These are phyloP conservation scores for Zaprionus bogoriensis DNA, from an alignment of 2,888 invertebrate genomes.

Conservation along the genomic window DNA sequence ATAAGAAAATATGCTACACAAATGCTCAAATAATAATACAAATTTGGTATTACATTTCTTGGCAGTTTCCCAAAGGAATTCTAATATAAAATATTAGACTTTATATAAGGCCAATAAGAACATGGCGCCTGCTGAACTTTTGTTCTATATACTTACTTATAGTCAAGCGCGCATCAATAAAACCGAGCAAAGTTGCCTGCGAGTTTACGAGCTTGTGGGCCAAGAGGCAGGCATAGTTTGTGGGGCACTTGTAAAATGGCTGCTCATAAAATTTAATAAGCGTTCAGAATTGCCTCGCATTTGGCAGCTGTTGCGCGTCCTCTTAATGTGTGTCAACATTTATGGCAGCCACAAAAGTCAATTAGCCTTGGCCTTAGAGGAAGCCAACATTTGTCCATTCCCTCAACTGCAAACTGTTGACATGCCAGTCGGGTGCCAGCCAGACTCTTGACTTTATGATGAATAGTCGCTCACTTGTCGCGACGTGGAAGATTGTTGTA, in stretches of 20 bases:
- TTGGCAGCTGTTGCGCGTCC: constrained; percentile 44
- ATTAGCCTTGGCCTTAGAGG: constrained; percentile 42
- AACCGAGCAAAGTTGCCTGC: neutral
- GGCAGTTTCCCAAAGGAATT: too few species aligned
- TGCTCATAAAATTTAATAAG: constrained; percentile 53
- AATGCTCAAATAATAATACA: too few species aligned
- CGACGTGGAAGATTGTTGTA: too few species aligned
- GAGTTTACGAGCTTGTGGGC: constrained; percentile 16
- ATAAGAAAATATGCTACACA: too few species aligned
- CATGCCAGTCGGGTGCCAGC: constrained; percentile 8
- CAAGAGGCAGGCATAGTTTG: constrained; percentile 12
- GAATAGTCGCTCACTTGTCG: too few species aligned
- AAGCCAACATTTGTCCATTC: neutral
- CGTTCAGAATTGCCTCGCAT: constrained; percentile 29
- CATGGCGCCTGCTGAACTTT: too few species aligned
- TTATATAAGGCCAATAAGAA: too few species aligned
- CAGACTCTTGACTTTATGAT: too few species aligned
- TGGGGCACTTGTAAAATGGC: constrained; percentile 39
- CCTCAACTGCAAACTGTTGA: constrained; percentile 6
- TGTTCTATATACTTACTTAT: neutral
- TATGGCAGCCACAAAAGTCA: constrained; percentile 62
- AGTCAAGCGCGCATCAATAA: too few species aligned
- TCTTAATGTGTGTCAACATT: constrained; percentile 58
- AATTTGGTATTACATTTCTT: too few species aligned
- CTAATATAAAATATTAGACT: too few species aligned